Evolutionary conservation across 1,140 invertebrate species (phyloP).

Genomic region (Palaemon carinicauda): DNA sequence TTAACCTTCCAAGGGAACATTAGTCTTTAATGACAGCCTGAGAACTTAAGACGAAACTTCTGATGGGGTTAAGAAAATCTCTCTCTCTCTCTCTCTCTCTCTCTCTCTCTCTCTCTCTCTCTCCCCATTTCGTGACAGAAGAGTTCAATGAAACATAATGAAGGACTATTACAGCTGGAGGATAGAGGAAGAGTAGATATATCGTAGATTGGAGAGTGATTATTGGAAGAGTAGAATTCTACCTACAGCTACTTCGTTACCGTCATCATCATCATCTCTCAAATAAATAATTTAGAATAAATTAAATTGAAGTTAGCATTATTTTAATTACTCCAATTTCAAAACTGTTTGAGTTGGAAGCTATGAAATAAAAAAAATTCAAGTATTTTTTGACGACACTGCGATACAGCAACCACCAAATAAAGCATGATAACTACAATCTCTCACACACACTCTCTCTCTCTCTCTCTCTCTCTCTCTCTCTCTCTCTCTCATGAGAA

Average conservation of each 20-base stretch:
- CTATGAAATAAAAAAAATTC: too few species aligned
- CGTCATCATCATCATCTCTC: too few species aligned
- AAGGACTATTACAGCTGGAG: not conserved
- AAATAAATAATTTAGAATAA: too few species aligned
- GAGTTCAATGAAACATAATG: not conserved
- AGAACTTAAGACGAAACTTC: too few species aligned
- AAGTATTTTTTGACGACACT: too few species aligned
- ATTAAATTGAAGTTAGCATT: too few species aligned
- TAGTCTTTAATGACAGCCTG: too few species aligned
- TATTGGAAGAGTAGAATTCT: too few species aligned
- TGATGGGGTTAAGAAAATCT: not conserved
- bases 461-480: slow-evolving; percentile 10
- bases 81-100: slow-evolving; percentile 18
- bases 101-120: slow-evolving; percentile 19
- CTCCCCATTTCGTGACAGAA: not conserved
- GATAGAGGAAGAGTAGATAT: not conserved
- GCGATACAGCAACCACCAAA: not conserved
- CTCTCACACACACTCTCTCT: slow-evolving; percentile 5
- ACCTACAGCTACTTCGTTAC: too few species aligned
- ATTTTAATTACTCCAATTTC: too few species aligned
- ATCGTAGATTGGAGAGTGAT: not conserved
- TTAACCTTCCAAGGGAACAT: too few species aligned
- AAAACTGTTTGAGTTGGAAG: too few species aligned
- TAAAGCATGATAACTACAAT: not conserved
- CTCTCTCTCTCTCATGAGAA: not conserved